Base-by-base conservation (phyloP, 92 coral and sea anemone genomes). In the Zoanthus sansibaricus region DNA sequence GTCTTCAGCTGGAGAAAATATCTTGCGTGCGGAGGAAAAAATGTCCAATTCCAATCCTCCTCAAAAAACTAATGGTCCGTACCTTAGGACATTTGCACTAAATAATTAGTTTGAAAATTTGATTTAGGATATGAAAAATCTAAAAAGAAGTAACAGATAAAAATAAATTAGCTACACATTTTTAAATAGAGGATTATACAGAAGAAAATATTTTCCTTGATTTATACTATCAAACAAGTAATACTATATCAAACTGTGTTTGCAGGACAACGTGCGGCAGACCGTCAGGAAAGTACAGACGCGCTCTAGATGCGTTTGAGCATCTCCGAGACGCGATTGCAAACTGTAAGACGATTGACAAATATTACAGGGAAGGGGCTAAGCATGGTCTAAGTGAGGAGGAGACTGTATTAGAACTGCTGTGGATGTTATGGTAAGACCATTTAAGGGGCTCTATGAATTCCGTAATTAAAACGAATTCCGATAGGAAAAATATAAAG, bases 351-450 rank as follows among this genome's bases (percentile, higher is more conserved):
- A 90, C 86, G 11, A 89, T 93, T 45, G 93, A 89, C 56, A 90
- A 90, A 44, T 86, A 93, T 86, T 84, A 91, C 75, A 88, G 83
- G 72, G 89, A 88, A 46, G 98, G 96, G 4, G 86, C 80, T 9
- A 91, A 89, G 46, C 70, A 75, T 79, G 96, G 96, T 16, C 86
- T 95, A 20, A 85, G 92, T 21, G 91, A 93, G 69, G 98, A 95
- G 3, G 98, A 95, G 17, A 92, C 98, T 9, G 96, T 93, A 25
- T 71, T 93, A 61, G 98, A 94, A 71, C 76, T 94, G 72, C 86
- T 94, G 16, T 94, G 95, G 95, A 94, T 93, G 95, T 76, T 94
- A 37, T 93, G 94, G 98, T 94, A 69, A 93, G 92, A n/a, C 2
- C 3, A 7, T 31, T 30, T 7, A 31, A 14, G 74, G 16, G 17